Percentiles rank a stretch among this genome's conserved stretches.
These are phyloP conservation scores for Nerophis lumbriciformis DNA, from an alignment of 2,113 vertebrate genomes.

Conservation along the genomic window DNA sequence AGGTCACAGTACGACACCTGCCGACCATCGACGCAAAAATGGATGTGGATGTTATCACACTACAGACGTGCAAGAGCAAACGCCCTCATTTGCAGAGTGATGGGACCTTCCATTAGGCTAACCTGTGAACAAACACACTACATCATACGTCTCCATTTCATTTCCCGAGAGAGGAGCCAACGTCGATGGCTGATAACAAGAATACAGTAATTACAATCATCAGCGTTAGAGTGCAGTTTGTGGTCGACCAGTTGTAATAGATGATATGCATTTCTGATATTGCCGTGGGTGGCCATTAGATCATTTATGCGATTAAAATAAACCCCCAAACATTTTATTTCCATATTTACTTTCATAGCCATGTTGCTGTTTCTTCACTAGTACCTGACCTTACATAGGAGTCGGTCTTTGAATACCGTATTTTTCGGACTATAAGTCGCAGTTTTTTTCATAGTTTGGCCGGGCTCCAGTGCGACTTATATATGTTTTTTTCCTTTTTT, in stretches of 20 bases:
- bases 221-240: conserved; percentile 22
- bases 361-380: conserved; percentile 1
- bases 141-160: conserved; percentile 35
- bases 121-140: conserved; percentile 46
- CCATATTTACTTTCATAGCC: conserved; percentile 9
- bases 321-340: conserved; percentile 15
- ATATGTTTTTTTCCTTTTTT: no score
- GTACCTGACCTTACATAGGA: no score
- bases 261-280: conserved; percentile 16
- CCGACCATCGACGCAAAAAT: no score
- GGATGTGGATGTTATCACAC: conserved; percentile 29
- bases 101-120: conserved; percentile 41
- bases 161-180: conserved; percentile 21
- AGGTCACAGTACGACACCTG: no score
- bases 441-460: no score
- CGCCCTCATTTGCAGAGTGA: conserved; percentile 40
- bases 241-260: conserved; percentile 15
- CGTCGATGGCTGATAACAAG: conserved; percentile 45
- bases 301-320: conserved; percentile 30
- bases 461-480: no score
- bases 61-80: conserved; percentile 31
- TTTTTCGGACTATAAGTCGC: no score
- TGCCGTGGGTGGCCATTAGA: neutral
- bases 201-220: conserved; percentile 40
- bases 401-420: no score